A percentile compares a stretch with the other conserved stretches of the same genome.
Conservation (phyloP, 1,140 invertebrate genomes). For the Drosophila paulistorum region DNA sequence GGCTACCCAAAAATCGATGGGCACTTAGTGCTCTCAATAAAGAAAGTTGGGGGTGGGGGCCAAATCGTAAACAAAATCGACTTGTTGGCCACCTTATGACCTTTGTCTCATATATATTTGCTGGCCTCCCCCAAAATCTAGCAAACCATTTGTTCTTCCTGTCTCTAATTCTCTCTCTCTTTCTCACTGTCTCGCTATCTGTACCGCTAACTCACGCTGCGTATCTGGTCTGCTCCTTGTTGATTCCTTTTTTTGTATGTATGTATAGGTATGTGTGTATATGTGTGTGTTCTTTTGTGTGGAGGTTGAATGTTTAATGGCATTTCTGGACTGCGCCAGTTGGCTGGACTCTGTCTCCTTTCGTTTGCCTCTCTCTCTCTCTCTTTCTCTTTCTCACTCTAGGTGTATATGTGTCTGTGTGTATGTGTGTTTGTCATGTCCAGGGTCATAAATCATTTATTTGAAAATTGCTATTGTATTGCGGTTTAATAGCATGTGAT, state of each 20-base stretch:
- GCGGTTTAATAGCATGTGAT: constrained; percentile 80
- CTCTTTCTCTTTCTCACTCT: constrained; percentile 7
- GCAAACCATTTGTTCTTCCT: constrained; percentile 13
- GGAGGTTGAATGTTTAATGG: constrained; percentile 46
- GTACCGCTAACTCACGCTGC: background rate
- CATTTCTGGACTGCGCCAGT: constrained; percentile 54
- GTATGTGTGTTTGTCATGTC: constrained; percentile 53
- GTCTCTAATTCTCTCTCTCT: background rate
- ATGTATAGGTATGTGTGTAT: background rate
- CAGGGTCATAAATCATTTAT: constrained; percentile 77
- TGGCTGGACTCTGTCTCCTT: constrained; percentile 41
- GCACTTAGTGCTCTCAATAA: constrained; percentile 3
- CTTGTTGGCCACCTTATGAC: constrained; percentile 45
- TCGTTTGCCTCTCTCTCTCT: constrained; percentile 10
- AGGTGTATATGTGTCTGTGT: background rate
- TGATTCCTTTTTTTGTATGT: background rate
- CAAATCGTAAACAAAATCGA: constrained; percentile 42
- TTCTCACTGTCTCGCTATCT: background rate
- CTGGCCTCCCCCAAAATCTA: background rate
- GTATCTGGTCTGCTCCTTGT: constrained; percentile 20
- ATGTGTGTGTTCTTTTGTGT: background rate
- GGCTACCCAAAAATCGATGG: background rate
- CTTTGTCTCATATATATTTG: constrained; percentile 48
- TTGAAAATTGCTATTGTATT: constrained; percentile 80
- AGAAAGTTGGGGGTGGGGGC: background rate